A percentile compares a stretch with the other conserved stretches of the same genome.
Conservation (phyloP, 1,140 invertebrate species). For the Hypsibius dujardini region DNA sequence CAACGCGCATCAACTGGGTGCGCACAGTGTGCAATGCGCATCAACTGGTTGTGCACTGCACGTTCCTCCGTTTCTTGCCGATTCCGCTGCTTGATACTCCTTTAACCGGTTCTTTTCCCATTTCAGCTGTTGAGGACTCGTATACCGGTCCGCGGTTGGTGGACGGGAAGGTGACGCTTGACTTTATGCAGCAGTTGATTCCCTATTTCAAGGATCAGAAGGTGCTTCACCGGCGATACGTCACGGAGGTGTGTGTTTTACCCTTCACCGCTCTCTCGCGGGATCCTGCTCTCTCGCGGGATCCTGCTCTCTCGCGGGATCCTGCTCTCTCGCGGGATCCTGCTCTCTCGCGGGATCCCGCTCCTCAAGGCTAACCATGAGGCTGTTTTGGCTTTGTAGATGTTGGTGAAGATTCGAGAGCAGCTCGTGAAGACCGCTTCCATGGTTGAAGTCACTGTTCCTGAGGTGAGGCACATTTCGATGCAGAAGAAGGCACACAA, state of each 20-base stretch:
- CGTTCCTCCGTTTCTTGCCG: no score
- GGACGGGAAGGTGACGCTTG: slow-evolving; percentile 60
- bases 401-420: slow-evolving; percentile 70
- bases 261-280: slow-evolving; percentile 14
- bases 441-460: slow-evolving; percentile 70
- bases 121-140: slow-evolving; percentile 70
- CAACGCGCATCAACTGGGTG: no score
- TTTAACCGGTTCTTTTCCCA: slow-evolving; percentile 4
- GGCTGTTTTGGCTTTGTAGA: slow-evolving; percentile 38
- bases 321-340: background rate
- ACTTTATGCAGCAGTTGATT: slow-evolving; percentile 58
- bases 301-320: no score
- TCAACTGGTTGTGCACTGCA: no score
- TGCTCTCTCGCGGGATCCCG: no score
- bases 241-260: slow-evolving; percentile 58
- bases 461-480: slow-evolving; percentile 36
- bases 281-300: no score
- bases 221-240: slow-evolving; percentile 87
- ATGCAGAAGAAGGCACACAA: background rate
- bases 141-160: slow-evolving; percentile 79
- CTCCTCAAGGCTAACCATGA: no score
- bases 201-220: slow-evolving; percentile 76
- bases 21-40: no score
- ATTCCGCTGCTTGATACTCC: no score
- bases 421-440: slow-evolving; percentile 67